phyloP scores from a whole-genome alignment of 2,113 vertebrate genomes.

The Uropsilus gracilis region DNA sequence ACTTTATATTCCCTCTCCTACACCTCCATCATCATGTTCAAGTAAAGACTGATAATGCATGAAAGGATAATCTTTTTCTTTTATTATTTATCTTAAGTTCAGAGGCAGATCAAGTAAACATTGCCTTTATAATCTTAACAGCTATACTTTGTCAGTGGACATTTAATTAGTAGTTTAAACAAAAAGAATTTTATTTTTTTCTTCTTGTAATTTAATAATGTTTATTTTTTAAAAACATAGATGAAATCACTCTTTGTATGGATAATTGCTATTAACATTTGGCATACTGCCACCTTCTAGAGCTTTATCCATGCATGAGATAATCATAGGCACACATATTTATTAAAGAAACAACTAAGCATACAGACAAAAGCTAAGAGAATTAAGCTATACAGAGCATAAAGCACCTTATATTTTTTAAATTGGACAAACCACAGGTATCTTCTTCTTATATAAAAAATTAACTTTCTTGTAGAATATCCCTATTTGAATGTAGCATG shows the following conservation, averaged over 20 bases:
- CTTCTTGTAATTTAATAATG: slow-evolving; percentile 7
- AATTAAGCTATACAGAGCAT: not conserved
- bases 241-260: not conserved
- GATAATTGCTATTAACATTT: not conserved
- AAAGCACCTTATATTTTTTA: not conserved
- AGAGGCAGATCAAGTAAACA: slow-evolving; percentile 7
- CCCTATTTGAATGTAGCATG: not conserved
- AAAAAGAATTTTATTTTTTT: not conserved
- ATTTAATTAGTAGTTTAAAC: not conserved
- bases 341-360: slow-evolving; percentile 16
- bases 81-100: slow-evolving; percentile 12
- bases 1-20: not conserved
- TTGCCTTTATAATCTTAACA: slow-evolving; percentile 11
- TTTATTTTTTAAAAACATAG: slow-evolving; percentile 1
- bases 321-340: not conserved
- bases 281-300: not conserved
- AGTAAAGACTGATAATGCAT: not conserved
- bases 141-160: not conserved
- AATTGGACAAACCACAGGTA: not conserved
- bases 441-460: slow-evolving; percentile 2
- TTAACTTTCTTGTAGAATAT: not conserved
- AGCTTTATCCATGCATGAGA: not conserved
- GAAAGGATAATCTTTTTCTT: not conserved
- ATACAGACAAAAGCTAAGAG: slow-evolving; percentile 4
- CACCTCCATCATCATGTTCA: not conserved